Conservation (phyloP, 1,140 invertebrate species). For the Cephus cinctus region DNA sequence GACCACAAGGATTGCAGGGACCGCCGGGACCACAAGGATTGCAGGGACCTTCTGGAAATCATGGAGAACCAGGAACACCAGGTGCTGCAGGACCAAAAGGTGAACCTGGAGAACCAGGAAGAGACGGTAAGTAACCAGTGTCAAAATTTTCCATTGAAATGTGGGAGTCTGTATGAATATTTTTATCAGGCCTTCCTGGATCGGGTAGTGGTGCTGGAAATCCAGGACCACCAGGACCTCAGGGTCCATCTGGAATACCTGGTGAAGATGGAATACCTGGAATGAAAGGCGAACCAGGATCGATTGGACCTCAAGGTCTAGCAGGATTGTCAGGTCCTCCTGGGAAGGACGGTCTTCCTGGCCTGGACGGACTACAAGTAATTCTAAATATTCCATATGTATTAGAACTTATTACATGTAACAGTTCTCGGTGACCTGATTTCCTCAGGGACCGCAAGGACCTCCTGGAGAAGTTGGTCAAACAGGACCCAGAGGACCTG, state of each 20-base stretch:
- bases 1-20: conserved; percentile 39
- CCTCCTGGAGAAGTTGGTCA: conserved; percentile 37
- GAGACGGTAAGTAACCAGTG: conserved; percentile 17
- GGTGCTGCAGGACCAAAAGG: conserved; percentile 48
- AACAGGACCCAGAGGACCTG: conserved; percentile 40
- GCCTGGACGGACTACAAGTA: conserved; percentile 33
- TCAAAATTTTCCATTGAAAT: background rate
- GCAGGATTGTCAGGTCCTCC: conserved; percentile 40
- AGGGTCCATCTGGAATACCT: conserved; percentile 17
- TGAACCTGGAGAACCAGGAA: conserved; percentile 37
- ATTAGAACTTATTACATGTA: conserved; percentile 2
- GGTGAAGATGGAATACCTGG: conserved; percentile 51
- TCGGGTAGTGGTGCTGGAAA: background rate
- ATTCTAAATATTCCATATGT: conserved; percentile 21
- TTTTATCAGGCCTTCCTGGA: background rate
- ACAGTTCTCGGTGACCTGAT: background rate
- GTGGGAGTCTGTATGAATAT: background rate
- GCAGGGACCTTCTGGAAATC: no score
- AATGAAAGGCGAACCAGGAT: conserved; percentile 39
- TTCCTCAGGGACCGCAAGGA: conserved; percentile 38
- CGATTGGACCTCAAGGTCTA: conserved; percentile 33
- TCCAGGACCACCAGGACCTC: background rate
- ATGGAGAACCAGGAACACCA: conserved; percentile 28
- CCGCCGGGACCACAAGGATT: conserved; percentile 32
- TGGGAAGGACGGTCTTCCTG: conserved; percentile 34